Percentiles rank a stretch among this genome's conserved stretches.
Evolutionary conservation across 2,888 invertebrate genomes (phyloP).

Genomic region (Palloptera scutellata): DNA sequence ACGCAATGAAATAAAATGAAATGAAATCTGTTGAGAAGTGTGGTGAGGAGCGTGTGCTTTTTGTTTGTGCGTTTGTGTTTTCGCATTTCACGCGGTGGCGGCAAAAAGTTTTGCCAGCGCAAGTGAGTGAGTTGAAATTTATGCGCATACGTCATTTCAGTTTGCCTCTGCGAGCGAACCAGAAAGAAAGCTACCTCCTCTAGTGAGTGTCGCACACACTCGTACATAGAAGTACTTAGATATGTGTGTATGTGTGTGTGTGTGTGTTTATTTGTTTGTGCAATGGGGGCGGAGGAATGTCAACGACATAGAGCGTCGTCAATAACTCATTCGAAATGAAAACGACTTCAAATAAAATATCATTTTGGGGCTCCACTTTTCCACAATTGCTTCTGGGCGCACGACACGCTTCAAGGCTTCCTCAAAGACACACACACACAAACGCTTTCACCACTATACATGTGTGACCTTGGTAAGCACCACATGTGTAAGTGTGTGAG

Average conservation of each 20-base stretch:
- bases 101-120: slow-evolving; percentile 32
- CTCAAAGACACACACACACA: not conserved
- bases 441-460: not conserved
- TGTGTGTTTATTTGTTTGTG: no score
- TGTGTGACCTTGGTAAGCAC: slow-evolving; percentile 23
- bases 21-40: slow-evolving; percentile 32
- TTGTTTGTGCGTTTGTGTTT: slow-evolving; percentile 16
- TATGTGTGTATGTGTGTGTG: not conserved
- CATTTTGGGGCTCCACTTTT: slow-evolving; percentile 44
- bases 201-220: not conserved
- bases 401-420: slow-evolving; percentile 15
- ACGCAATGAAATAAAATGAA: slow-evolving; percentile 11
- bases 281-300: not conserved
- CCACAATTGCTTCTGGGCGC: slow-evolving; percentile 34
- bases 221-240: slow-evolving; percentile 12
- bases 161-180: not conserved
- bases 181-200: not conserved
- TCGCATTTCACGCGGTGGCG: slow-evolving; percentile 29
- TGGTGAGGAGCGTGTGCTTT: no score
- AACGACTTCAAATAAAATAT: slow-evolving; percentile 55
- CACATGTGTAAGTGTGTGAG: slow-evolving; percentile 13
- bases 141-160: slow-evolving; percentile 33
- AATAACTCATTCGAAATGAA: slow-evolving; percentile 58
- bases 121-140: no score
- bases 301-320: slow-evolving; percentile 32